These are phyloP conservation scores for Aldabrachelys gigantea DNA, from an alignment of 2,113 vertebrate species.

Conservation along the genomic window DNA sequence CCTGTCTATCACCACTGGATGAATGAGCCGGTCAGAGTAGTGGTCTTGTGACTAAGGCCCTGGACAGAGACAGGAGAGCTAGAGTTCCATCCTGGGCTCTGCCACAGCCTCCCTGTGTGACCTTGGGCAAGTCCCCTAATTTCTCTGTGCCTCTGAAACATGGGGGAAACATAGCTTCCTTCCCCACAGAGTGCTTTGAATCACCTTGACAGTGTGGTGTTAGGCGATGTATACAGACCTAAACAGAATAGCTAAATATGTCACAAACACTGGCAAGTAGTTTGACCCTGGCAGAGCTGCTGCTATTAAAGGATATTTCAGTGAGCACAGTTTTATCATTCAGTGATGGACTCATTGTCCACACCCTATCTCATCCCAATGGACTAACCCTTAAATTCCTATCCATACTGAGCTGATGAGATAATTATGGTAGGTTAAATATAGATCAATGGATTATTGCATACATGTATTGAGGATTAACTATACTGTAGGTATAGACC, in stretches of 20 bases:
- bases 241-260: neutral
- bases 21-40: neutral
- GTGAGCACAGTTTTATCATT: neutral
- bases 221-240: neutral
- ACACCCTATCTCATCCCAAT: neutral
- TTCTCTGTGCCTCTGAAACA: neutral
- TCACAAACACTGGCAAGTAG: neutral
- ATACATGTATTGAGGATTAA: neutral
- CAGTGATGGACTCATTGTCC: neutral
- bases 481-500: neutral
- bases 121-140: accelerated
- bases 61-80: neutral
- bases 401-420: neutral
- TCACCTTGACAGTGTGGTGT: neutral
- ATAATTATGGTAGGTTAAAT: neutral
- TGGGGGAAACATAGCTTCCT: neutral
- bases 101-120: neutral
- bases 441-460: neutral
- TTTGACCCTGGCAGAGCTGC: neutral
- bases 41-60: neutral
- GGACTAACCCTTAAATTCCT: neutral
- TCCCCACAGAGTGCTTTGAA: neutral
- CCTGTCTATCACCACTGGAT: neutral
- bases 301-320: neutral
- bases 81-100: neutral